These are phyloP conservation scores for Ochotona curzoniae DNA, from an alignment of 2,113 vertebrate species.

Conservation along the genomic window DNA sequence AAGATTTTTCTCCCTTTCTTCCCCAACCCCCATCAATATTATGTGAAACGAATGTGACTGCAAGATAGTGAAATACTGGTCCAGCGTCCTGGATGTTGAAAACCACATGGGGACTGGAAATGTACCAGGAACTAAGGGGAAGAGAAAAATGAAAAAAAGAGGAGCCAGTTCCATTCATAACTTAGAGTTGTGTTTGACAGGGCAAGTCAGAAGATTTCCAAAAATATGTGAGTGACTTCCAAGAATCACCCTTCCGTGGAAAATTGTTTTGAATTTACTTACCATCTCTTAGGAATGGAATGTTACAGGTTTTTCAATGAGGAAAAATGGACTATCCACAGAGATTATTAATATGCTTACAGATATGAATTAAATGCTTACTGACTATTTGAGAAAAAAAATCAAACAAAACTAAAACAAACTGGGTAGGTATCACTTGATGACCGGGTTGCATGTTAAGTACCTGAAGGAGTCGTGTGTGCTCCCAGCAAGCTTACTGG, in stretches of 20 bases:
- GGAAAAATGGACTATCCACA: not conserved
- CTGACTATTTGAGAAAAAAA: slow-evolving; percentile 14
- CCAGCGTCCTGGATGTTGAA: not conserved
- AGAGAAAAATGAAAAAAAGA: not conserved
- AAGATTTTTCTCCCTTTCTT: not conserved
- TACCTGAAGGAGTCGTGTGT: not conserved
- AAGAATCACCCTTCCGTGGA: not conserved
- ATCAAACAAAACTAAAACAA: not conserved
- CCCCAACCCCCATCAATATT: not conserved
- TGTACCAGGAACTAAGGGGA: not conserved
- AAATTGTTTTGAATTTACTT: slow-evolving; percentile 6
- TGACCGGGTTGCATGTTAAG: not conserved
- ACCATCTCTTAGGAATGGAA: not conserved
- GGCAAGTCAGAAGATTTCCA: not conserved
- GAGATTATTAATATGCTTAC: not conserved
- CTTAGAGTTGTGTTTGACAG: not conserved
- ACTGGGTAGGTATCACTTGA: not conserved
- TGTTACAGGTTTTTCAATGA: not conserved
- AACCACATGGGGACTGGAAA: not conserved
- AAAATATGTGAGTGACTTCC: not conserved
- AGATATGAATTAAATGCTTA: too few species aligned
- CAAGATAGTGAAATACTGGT: not conserved
- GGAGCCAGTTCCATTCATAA: not conserved
- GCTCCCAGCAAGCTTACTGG: accelerated
- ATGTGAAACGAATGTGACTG: not conserved